Evolutionary conservation across 2,797 vertebrate genomes (phyloP).

Genomic region (Okamejei kenojei): DNA sequence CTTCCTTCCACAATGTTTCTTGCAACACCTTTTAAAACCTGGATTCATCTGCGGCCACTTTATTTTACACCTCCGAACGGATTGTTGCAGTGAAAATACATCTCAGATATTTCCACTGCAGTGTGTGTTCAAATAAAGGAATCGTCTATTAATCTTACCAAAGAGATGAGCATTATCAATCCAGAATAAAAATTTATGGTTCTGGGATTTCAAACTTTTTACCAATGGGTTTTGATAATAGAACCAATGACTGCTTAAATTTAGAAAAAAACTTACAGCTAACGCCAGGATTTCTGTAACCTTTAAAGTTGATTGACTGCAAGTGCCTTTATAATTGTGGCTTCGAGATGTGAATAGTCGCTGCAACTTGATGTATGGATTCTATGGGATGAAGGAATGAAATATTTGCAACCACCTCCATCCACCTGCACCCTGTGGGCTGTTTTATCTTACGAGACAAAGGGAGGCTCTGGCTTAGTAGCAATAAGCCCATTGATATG

Average conservation of each 20-base stretch:
- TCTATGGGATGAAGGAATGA: not conserved
- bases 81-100: not conserved
- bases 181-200: not conserved
- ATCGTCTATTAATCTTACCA: not conserved
- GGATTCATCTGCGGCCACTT: not conserved
- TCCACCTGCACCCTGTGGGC: not conserved
- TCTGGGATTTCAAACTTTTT: slow-evolving; percentile 1
- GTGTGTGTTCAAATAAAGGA: not conserved
- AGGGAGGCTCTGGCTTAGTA: not conserved
- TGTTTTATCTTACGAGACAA: not conserved
- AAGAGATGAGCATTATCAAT: not conserved
- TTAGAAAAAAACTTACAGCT: not conserved
- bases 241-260: not conserved
- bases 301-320: slow-evolving; percentile 17
- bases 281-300: slow-evolving; percentile 8
- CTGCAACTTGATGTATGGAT: not conserved
- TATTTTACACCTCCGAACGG: not conserved
- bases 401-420: not conserved
- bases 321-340: not conserved
- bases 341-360: slow-evolving; percentile 16
- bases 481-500: not conserved
- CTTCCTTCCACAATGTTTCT: not conserved
- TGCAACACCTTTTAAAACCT: not conserved
- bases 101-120: too few species aligned
- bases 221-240: slow-evolving; percentile 22